Evolutionary conservation across 2,888 invertebrate species (phyloP), one percentile per base, ranked within the genome.

Genomic region (Idaea biselata): DNA sequence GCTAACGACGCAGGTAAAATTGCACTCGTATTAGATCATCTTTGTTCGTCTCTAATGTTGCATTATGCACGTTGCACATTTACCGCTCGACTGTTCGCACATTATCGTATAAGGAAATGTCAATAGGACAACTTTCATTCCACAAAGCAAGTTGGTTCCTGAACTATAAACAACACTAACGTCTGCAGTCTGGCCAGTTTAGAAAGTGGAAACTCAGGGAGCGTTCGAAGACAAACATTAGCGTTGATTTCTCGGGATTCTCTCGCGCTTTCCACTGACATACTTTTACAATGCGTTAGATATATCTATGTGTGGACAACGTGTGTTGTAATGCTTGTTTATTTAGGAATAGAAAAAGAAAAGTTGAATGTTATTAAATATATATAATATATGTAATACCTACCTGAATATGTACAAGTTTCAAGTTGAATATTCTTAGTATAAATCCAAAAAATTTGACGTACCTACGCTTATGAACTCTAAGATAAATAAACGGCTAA

Each of bases 261-360:
- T 90, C 90, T 87, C 86, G 90, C 89, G 87, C 90, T 92, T 91
- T 92, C 90, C 91, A 90, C 86, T 90, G 89, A 87, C 91, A 91
- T 82, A 90, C 89, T 87, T 90, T 85, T 84, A 74, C 82, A 66
- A 69, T 68, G 76, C 73, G 74, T 75, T 73, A 75, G 73, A 73
- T 71, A 62, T 61, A 44, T 44, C 8, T 44, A 44, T 44, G 14
- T 44, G 14, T 44, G 44, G 11, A 44, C 14, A 14, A 44, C 11
- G 6, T 44, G 68, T 60, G 63, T 64, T 66, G 63, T 65, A 58
- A 66, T 62, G 59, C 44, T 55, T 70, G 67, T 64, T 44, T 33
- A 33, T 33, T 33, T 5, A 44, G 2, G 44, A 44, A 44, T 44
- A 44, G 8, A 5, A 7, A 3, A 11, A 44, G 44, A 44, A 44